Evolutionary conservation across 2,797 vertebrate species (phyloP).

Genomic region (Phrynocephalus vlangalii): DNA sequence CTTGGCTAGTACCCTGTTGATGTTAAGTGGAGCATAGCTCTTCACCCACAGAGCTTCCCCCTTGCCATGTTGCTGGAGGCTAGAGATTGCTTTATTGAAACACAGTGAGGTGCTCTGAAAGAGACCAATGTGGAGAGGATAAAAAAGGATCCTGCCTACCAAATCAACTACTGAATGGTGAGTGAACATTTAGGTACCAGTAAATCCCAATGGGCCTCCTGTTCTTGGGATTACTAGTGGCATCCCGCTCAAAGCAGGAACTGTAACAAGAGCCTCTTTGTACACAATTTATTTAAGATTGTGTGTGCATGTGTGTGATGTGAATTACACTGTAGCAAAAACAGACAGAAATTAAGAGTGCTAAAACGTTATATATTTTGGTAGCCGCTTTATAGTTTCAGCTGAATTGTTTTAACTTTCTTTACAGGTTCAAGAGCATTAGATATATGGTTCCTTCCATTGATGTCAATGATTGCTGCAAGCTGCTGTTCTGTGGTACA

Average conservation of each 20-base stretch:
- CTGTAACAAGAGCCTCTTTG: neutral
- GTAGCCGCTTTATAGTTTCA: constrained; percentile 2
- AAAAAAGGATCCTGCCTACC: no score
- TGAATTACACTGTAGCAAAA: neutral
- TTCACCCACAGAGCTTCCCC: no score
- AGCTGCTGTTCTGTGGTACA: neutral
- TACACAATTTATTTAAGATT: neutral
- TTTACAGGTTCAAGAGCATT: neutral
- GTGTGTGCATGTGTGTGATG: neutral
- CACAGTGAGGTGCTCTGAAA: no score
- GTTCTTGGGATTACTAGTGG: no score
- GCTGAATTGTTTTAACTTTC: constrained; percentile 13
- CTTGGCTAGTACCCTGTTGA: no score
- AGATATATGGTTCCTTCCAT: neutral
- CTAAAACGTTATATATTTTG: neutral
- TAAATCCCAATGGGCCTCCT: no score
- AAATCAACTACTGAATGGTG: no score
- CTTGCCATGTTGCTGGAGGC: no score
- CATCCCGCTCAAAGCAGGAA: neutral
- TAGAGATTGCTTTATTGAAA: no score
- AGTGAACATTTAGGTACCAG: no score
- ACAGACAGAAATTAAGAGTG: neutral
- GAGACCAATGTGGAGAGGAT: no score
- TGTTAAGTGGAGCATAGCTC: no score
- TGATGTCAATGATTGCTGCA: neutral